phyloP scores from a whole-genome alignment of 2,888 invertebrate species.

The Andrena bucephala region DNA sequence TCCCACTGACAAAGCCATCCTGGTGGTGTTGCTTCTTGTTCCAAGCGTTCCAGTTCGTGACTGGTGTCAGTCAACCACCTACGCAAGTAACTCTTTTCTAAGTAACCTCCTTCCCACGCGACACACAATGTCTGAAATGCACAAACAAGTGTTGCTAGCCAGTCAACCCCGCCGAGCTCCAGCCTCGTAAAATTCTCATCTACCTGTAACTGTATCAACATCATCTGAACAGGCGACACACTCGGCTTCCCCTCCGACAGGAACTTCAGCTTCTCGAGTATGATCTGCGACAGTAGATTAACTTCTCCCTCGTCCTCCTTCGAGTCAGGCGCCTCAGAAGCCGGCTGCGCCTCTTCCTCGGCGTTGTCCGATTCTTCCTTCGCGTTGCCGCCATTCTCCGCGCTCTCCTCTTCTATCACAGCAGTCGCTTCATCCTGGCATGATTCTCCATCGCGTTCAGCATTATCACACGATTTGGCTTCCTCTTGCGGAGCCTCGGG shows the following conservation, averaged over 20 bases:
- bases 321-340: constrained; percentile 17
- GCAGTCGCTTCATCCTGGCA: constrained; percentile 29
- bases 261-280: constrained; percentile 87
- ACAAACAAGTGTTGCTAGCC: background rate
- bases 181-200: constrained; percentile 43
- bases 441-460: constrained; percentile 4
- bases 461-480: background rate
- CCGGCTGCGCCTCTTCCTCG: constrained; percentile 20
- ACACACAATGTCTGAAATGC: constrained; percentile 87
- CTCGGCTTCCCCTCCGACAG: constrained; percentile 86
- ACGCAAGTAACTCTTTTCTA: constrained; percentile 87
- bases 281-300: constrained; percentile 84
- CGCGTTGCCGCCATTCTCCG: constrained; percentile 11
- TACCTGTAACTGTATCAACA: constrained; percentile 88
- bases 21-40: constrained; percentile 88
- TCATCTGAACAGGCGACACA: constrained; percentile 87
- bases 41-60: constrained; percentile 88
- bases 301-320: constrained; percentile 76
- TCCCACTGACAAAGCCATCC: constrained; percentile 91
- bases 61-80: constrained; percentile 88
- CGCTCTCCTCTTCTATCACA: constrained; percentile 6
- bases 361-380: constrained; percentile 34
- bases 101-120: constrained; percentile 88
- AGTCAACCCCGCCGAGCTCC: no score
- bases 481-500: constrained; percentile 21